A percentile compares a stretch with the other conserved stretches of the same genome.
These are phyloP conservation scores for Pan paniscus DNA, from an alignment of 2,113 vertebrate species.

Conservation along the genomic window DNA sequence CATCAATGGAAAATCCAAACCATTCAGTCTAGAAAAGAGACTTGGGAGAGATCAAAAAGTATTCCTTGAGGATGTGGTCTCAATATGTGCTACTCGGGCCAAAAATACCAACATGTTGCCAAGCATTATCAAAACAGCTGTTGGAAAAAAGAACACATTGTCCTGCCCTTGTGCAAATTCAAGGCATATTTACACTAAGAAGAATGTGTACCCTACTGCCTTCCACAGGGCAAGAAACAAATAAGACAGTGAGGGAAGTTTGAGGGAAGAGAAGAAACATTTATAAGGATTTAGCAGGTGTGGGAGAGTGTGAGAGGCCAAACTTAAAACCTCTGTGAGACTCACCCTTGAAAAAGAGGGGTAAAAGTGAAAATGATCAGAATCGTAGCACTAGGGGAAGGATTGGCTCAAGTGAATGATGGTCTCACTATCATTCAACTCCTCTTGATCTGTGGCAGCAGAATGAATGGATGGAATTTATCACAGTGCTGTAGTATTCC, in stretches of 20 bases:
- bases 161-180: neutral
- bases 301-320: neutral
- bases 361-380: neutral
- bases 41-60: neutral
- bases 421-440: neutral
- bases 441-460: neutral
- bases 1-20: constrained; percentile 9
- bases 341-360: neutral
- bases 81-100: neutral
- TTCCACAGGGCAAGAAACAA: neutral
- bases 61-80: constrained; percentile 16
- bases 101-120: neutral
- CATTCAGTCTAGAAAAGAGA: neutral
- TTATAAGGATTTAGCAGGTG: neutral
- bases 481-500: neutral
- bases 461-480: neutral
- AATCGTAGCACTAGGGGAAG: rapidly evolving
- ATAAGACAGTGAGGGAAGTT: neutral
- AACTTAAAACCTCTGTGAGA: neutral
- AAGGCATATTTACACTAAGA: neutral
- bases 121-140: neutral
- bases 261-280: neutral
- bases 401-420: rapidly evolving
- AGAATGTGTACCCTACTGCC: neutral
- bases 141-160: neutral